Evolutionary conservation across 1,140 invertebrate genomes (phyloP).

Genomic region (Teleogryllus occipitalis): DNA sequence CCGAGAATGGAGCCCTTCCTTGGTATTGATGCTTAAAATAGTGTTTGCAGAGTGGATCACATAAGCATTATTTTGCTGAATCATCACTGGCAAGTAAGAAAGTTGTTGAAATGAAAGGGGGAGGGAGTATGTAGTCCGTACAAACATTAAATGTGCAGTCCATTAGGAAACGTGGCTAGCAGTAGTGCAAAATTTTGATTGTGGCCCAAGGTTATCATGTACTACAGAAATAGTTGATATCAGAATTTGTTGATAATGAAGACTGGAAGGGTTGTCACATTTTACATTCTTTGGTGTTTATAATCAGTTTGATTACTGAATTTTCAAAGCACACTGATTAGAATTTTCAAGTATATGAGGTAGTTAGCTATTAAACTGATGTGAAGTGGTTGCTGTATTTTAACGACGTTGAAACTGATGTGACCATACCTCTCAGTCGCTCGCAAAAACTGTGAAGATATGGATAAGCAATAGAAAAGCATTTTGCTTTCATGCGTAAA

Average conservation of each 20-base stretch:
- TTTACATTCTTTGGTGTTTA: not conserved
- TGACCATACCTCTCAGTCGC: constrained; percentile 3
- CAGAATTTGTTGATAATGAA: constrained; percentile 1
- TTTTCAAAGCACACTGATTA: not conserved
- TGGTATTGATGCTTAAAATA: constrained; percentile 5
- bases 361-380: not conserved
- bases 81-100: constrained; percentile 4
- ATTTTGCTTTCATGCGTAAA: constrained; percentile 2
- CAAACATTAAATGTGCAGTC: constrained; percentile 1
- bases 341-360: not conserved
- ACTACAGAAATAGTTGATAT: not conserved
- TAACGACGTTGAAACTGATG: not conserved
- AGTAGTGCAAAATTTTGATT: not conserved
- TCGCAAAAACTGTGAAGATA: constrained; percentile 2
- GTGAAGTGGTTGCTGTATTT: not conserved
- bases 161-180: not conserved
- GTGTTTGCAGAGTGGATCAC: constrained; percentile 3
- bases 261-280: constrained; percentile 3
- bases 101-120: not conserved
- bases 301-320: not conserved
- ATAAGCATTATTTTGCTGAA: constrained; percentile 5
- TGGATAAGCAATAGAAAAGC: not conserved
- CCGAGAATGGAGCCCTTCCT: constrained; percentile 2
- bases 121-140: not conserved
- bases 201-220: not conserved